Evolutionary conservation across 2,113 vertebrate species (phyloP).

Genomic region (Columba livia): DNA sequence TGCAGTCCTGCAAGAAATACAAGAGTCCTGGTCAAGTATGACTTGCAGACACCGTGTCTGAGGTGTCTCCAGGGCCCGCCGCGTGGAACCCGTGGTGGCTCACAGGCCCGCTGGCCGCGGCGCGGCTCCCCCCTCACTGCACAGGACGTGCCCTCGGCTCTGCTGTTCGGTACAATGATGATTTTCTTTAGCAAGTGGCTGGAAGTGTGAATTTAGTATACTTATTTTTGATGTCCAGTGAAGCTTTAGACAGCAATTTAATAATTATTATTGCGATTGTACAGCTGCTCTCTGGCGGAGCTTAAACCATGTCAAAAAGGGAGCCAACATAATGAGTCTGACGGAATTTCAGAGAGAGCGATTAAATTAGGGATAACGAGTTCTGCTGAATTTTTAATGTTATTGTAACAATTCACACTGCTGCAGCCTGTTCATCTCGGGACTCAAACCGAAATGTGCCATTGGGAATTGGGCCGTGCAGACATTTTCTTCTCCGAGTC

Average conservation of each 20-base stretch:
- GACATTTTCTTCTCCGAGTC: background rate
- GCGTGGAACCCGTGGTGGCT: background rate
- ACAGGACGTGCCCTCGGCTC: background rate
- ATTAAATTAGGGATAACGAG: constrained; percentile 63
- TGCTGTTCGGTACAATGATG: background rate
- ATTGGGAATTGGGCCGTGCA: background rate
- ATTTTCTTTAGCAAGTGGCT: constrained; percentile 21
- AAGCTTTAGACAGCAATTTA: constrained; percentile 69
- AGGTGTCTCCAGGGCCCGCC: background rate
- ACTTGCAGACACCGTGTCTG: background rate
- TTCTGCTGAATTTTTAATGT: constrained; percentile 50
- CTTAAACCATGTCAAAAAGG: constrained; percentile 53
- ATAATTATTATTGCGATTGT: constrained; percentile 64
- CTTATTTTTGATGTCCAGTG: constrained; percentile 65
- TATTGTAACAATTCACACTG: constrained; percentile 28
- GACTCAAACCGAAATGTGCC: background rate
- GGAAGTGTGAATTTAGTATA: constrained; percentile 25
- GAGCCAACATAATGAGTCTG: constrained; percentile 64
- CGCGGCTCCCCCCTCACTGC: no score
- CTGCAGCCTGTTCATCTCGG: constrained; percentile 3
- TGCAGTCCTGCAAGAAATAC: background rate
- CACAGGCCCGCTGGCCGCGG: no score
- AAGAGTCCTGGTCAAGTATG: background rate
- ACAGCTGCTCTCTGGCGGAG: constrained; percentile 53
- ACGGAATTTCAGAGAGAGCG: constrained; percentile 52